Percentiles rank a stretch among this genome's conserved stretches.
phyloP scores from a whole-genome alignment of 2,797 vertebrate genomes.

The Centroberyx gerrardi region DNA sequence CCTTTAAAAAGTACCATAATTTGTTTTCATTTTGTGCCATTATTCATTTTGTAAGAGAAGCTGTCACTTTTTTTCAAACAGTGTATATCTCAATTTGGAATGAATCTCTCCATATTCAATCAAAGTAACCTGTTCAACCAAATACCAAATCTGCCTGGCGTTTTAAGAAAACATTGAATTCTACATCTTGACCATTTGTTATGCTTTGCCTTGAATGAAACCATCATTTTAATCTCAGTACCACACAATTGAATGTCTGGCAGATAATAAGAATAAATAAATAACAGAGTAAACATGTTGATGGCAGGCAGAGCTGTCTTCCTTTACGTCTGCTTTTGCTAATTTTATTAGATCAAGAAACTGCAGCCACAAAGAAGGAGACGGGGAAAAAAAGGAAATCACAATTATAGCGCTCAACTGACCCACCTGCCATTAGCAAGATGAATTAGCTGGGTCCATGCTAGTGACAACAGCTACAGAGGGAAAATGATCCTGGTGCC shows the following conservation, averaged over 20 bases:
- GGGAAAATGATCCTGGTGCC: slow-evolving; percentile 89
- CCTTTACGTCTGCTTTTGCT: slow-evolving; percentile 41
- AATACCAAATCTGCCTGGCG: not conserved
- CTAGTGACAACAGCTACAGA: slow-evolving; percentile 86
- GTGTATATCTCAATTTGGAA: not conserved
- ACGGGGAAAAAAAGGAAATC: slow-evolving; percentile 65
- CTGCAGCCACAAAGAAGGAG: slow-evolving; percentile 41
- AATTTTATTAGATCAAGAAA: slow-evolving; percentile 71
- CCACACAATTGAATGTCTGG: not conserved
- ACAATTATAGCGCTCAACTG: slow-evolving; percentile 80
- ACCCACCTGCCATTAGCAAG: slow-evolving; percentile 89
- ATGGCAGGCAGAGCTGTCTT: slow-evolving; percentile 46
- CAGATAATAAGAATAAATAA: too few species aligned
- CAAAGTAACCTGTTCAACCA: not conserved
- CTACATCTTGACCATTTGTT: slow-evolving; percentile 9
- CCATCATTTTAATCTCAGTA: too few species aligned
- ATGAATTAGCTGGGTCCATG: slow-evolving; percentile 85
- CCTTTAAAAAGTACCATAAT: not conserved
- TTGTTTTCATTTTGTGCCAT: not conserved
- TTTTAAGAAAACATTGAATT: not conserved
- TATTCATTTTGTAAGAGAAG: not conserved
- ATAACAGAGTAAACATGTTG: slow-evolving; percentile 15
- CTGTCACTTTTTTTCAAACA: not conserved
- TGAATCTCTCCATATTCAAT: slow-evolving; percentile 9
- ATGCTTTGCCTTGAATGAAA: slow-evolving; percentile 20